Evolutionary conservation across 2,113 vertebrate genomes (phyloP), one percentile per base, ranked within the genome.

Genomic region (Actinemys pallida): DNA sequence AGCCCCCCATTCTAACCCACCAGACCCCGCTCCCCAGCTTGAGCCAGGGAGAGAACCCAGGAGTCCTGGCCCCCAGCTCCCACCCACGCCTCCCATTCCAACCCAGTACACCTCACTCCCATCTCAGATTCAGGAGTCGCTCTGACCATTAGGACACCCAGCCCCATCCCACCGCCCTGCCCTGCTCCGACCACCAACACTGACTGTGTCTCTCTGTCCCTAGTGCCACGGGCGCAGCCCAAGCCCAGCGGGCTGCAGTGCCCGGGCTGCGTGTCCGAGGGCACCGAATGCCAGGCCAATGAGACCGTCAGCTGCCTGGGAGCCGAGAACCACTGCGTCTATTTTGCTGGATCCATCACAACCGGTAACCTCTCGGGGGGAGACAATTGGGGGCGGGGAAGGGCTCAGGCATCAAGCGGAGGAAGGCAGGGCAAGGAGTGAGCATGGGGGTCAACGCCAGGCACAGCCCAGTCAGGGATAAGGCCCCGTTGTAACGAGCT

Each of bases 281-380:
- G 95, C 53, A 83, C 92, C 10, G 39, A 42, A 0, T 97, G 97
- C 39, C 19, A 86, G 0, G 78, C 65, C 1, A 92, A 93, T 17
- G 17, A 87, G 57, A 22, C 39, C 1, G 80, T 72, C 10, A 90
- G 22, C 50, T 97, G 96, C 5, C 84, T 96, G 1, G 97, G 96
- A n/a, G 65, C 47, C 39, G 97, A 97, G 69, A 96, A 85, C 31
- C 89, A 72, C 56, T 97, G 96, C 54, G 42, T 95, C 93, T 94
- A 95, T 82, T 90, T 96, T 1, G 81, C 94, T 5, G 97, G 97
- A 79, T 89, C 57, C 1, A 93, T 91, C 35, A 92, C 95, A 29
- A 83, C 96, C 59, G 96, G 96, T 97, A 90, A 95, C 93, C 49
- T 8, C 3, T 12, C 5, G 57, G 27, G 27, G 27, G 57, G 57